phyloP scores from a whole-genome alignment of 2,113 vertebrate genomes.

The Myiagra hebetior region DNA sequence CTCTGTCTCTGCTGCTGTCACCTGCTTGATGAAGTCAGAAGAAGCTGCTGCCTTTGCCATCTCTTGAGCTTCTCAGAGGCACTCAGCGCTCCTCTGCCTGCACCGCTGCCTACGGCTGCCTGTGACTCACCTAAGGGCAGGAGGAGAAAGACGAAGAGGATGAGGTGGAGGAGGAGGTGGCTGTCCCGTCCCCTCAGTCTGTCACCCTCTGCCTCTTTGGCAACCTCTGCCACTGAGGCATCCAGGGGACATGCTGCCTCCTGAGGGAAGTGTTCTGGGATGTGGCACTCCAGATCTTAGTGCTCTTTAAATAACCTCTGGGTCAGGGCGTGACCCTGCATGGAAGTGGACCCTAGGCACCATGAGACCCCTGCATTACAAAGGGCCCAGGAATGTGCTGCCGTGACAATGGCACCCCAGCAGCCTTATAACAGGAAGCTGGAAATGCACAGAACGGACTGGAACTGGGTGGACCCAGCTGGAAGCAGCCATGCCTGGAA shows the following conservation, averaged over 20 bases:
- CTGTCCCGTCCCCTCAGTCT: accelerated
- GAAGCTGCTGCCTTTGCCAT: neutral
- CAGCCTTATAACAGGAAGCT: accelerated
- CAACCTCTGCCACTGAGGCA: neutral
- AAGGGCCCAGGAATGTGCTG: neutral
- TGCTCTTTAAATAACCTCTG: neutral
- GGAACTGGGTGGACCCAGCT: no score
- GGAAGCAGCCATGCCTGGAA: neutral
- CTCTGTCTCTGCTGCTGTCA: neutral
- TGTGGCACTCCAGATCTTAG: no score
- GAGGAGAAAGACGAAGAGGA: neutral
- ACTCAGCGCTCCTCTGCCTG: neutral
- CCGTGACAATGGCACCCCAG: neutral
- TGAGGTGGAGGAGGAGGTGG: neutral
- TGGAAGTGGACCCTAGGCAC: neutral
- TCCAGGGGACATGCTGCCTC: neutral
- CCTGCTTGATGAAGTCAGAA: neutral
- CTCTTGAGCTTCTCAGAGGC: neutral
- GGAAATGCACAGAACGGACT: accelerated
- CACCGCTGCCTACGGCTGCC: neutral
- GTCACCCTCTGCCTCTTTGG: neutral
- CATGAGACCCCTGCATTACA: neutral
- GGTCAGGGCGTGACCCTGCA: accelerated
- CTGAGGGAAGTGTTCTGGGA: neutral
- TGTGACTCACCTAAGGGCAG: no score